Percentiles rank a stretch among this genome's conserved stretches.
Conservation (phyloP, 2,113 vertebrate species). For the Manacus vitellinus region DNA sequence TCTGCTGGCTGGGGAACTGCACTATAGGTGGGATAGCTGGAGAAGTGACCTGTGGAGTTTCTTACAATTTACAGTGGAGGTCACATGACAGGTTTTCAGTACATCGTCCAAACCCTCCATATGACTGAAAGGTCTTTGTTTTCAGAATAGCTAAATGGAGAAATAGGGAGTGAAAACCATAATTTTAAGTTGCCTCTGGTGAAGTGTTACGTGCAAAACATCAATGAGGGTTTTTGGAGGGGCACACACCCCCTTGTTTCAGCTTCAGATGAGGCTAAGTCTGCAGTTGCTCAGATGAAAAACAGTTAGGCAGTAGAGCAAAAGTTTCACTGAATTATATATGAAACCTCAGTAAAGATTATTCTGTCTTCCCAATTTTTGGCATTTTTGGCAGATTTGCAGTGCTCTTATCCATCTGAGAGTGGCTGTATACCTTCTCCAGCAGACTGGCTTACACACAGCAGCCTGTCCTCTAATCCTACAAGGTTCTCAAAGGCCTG, state of each 20-base stretch:
- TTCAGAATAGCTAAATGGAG: background rate
- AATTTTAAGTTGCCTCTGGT: background rate
- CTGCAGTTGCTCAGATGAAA: background rate
- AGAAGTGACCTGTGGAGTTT: background rate
- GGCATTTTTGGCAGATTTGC: background rate
- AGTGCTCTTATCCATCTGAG: background rate
- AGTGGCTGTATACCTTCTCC: background rate
- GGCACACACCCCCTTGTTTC: background rate
- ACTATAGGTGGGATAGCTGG: background rate
- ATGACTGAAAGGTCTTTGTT: background rate
- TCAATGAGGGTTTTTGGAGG: background rate
- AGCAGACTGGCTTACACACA: background rate
- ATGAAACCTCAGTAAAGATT: background rate
- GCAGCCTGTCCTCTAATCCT: background rate
- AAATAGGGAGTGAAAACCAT: background rate
- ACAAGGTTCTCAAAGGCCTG: background rate
- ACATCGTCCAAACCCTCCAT: background rate
- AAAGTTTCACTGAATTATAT: background rate
- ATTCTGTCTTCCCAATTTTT: background rate
- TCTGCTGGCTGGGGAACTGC: background rate
- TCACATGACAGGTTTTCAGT: background rate
- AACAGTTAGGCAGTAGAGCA: background rate
- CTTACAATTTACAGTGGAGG: background rate
- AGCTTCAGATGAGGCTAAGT: background rate
- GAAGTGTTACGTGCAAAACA: background rate